phyloP scores from a whole-genome alignment of 2,888 invertebrate genomes.

The Aleiodes testaceus region DNA sequence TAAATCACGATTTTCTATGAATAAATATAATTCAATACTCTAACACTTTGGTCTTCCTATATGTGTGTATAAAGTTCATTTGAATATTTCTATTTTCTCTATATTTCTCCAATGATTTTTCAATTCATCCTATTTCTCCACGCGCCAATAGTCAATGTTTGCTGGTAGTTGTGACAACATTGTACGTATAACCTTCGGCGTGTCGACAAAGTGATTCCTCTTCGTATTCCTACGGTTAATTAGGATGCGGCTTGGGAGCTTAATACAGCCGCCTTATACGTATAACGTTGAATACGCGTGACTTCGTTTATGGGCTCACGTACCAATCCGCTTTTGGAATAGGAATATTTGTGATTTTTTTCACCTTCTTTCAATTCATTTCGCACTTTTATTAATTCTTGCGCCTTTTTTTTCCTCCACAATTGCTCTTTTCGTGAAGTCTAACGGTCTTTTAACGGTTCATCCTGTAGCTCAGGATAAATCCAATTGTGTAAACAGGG shows the following conservation, averaged over 20 bases:
- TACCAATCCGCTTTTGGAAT: constrained; percentile 51
- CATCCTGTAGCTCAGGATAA: constrained; percentile 24
- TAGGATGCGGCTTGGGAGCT: constrained; percentile 54
- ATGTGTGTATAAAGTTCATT: constrained; percentile 14
- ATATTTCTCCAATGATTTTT: constrained; percentile 28
- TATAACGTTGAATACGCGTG: constrained; percentile 50
- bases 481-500: background rate
- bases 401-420: constrained; percentile 3
- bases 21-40: constrained; percentile 39
- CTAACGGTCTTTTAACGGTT: constrained; percentile 40
- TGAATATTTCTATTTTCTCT: constrained; percentile 40
- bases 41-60: constrained; percentile 5
- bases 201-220: constrained; percentile 52
- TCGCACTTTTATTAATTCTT: constrained; percentile 26
- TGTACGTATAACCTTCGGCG: constrained; percentile 36
- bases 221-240: constrained; percentile 54
- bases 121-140: constrained; percentile 39
- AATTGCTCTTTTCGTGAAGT: constrained; percentile 13
- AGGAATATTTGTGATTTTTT: constrained; percentile 26
- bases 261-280: constrained; percentile 54
- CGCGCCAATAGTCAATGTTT: constrained; percentile 51
- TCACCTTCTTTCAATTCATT: constrained; percentile 25
- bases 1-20: constrained; percentile 44
- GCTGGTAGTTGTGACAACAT: constrained; percentile 17
- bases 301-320: constrained; percentile 52